Evolutionary conservation across 2,797 vertebrate species (phyloP).

Genomic region (Chaetophractus vellerosus): DNA sequence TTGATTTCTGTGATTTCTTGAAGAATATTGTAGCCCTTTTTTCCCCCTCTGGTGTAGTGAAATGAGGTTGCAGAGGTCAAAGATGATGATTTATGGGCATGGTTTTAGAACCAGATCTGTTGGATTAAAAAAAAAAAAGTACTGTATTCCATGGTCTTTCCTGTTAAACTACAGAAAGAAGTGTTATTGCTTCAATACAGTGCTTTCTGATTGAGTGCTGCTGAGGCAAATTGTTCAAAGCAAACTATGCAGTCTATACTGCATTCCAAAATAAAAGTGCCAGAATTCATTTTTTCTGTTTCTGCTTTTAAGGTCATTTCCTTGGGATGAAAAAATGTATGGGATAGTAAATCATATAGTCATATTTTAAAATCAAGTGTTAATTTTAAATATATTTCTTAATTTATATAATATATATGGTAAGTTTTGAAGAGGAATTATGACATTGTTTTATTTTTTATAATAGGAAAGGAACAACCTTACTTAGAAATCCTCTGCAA

Average conservation of each 20-base stretch:
- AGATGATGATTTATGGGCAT: slow-evolving; percentile 70
- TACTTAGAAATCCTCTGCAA: neutral
- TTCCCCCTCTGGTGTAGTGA: slow-evolving; percentile 46
- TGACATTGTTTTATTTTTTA: neutral
- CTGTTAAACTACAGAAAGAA: slow-evolving; percentile 58
- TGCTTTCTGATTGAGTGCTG: neutral
- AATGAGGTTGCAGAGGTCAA: slow-evolving; percentile 79
- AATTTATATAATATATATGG: neutral
- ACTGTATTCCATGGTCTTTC: neutral
- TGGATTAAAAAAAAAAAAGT: neutral
- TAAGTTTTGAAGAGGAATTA: neutral
- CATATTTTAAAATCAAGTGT: neutral
- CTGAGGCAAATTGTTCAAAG: neutral
- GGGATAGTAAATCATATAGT: neutral
- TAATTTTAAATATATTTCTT: neutral
- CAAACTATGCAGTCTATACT: neutral
- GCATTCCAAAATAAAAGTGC: neutral
- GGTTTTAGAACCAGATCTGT: slow-evolving; percentile 39
- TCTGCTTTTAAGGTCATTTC: neutral
- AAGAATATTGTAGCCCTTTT: slow-evolving; percentile 55
- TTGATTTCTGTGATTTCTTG: slow-evolving; percentile 81
- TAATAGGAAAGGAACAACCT: neutral
- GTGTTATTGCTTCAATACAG: neutral
- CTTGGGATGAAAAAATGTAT: neutral
- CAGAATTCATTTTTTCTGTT: neutral